Base-by-base conservation (phyloP, 2,113 vertebrate genomes). In the Phoenicopterus ruber region DNA sequence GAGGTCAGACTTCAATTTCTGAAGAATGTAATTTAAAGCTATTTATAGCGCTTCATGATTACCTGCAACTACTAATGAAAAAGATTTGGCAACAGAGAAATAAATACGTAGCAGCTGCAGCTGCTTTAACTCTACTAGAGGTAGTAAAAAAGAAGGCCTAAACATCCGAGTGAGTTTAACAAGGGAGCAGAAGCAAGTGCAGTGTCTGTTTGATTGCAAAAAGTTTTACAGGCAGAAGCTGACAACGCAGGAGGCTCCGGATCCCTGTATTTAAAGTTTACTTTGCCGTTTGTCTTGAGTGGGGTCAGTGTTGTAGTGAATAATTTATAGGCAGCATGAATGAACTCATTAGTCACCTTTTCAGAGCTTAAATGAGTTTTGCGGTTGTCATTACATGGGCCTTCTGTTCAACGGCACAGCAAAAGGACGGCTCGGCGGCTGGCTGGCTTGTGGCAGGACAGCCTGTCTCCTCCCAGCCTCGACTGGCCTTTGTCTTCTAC, bases 281-380 rank as follows among this genome's bases (percentile, higher is more conserved):
- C 98, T 98, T 98, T 97, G 57, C 96, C 57, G 55, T 95, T 97
- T 98, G 94, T 98, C 97, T 98, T 78, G 93, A 98, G 97, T 95
- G 93, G 98, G 96, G 97, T 98, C 96, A 94, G 96, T 97, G 98
- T 97, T 93, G 96, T 94, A 92, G 97, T 98, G 97, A 98, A 98
- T 98, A 98, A 98, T 98, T 98, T 98, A 98, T 98, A 96, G 97
- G 93, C 96, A 83, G 95, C 95, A 94, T 98, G 98, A 98, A 98
- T 97, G 97, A 98, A 97, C 98, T 98, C 98, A 98, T 98, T 98
- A 98, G 98, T 98, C 96, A 98, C 98, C 98, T 98, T 98, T 98
- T 98, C 97, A 98, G 97, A 98, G 97, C 98, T 98, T 96, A 98
- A 98, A 98, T 98, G 98, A 98, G 97, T 97, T 98, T 94, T 96